Evolutionary conservation across 2,113 vertebrate genomes (phyloP), one percentile per base, ranked within the genome.

Genomic region (Ciconia stormi): DNA sequence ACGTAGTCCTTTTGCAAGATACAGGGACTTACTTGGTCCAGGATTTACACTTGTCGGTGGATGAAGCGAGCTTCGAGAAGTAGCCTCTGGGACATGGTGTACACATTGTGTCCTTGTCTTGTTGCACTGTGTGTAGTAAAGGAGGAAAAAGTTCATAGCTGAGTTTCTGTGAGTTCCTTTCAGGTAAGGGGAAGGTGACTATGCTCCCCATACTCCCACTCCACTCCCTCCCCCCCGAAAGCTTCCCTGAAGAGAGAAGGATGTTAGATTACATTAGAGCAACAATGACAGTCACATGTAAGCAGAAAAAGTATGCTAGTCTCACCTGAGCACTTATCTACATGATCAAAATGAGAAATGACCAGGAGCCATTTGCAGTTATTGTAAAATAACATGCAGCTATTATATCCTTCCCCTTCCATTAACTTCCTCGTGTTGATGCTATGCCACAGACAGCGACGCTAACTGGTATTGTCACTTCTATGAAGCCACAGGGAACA

Each of bases 21-120:
- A 55, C 40, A 55, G n/a, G 36, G 22, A 98, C 99, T 99, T 98
- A 99, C 99, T 99, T 99, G 46, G 99, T 99, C 99, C 99, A 99
- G 47, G 93, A 97, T 97, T 97, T 99, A 98, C 99, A 99, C 11
- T 94, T 74, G 4, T 99, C 98, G 0, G 81, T 98, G 59, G 98
- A 96, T n/a, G 98, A 98, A 53, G 91, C 89, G 9, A 93, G 40
- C 13, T 98, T 95, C 6, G 99, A 99, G 97, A 98, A 99, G 97
- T 97, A 99, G 86, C 99, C 99, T 20, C 85, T 78, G 25, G 94
- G 97, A 95, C 99, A 99, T 0, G 98, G 96, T 42, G 70, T 8
- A 9, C 98, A 98, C 34, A 61, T 80, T 0, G 98, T 98, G 90
- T 98, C 98, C 90, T 90, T 97, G 95, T 98, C 96, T 89, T 97